These are phyloP conservation scores for Ooceraea biroi DNA, from an alignment of 1,140 invertebrate genomes.

Conservation along the genomic window DNA sequence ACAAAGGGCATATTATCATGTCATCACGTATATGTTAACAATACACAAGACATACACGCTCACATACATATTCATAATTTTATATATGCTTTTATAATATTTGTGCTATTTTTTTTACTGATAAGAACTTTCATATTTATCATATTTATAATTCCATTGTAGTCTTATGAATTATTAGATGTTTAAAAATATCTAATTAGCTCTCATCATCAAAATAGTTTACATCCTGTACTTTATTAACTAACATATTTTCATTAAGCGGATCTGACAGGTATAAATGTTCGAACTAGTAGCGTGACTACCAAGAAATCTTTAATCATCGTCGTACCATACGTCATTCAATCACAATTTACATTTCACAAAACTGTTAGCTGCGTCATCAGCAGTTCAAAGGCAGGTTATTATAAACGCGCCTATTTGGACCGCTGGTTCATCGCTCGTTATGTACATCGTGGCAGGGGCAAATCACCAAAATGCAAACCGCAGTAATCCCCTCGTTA, in stretches of 20 bases:
- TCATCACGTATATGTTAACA: too few species aligned
- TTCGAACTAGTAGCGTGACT: not conserved
- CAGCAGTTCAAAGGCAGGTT: conserved; percentile 4
- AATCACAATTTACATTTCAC: conserved; percentile 12
- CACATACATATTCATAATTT: not conserved
- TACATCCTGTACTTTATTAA: not conserved
- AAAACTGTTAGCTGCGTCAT: not conserved
- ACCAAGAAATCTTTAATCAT: conserved; percentile 12
- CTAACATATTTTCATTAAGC: not conserved
- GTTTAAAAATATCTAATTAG: not conserved
- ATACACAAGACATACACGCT: too few species aligned
- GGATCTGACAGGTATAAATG: not conserved
- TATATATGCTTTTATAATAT: not conserved
- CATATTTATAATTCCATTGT: not conserved
- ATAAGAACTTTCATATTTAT: conserved; percentile 3
- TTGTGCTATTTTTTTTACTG: not conserved
- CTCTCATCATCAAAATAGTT: not conserved
- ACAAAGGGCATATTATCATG: not conserved
- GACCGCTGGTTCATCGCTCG: conserved; percentile 6
- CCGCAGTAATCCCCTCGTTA: conserved; percentile 68
- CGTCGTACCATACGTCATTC: not conserved
- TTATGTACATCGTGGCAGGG: conserved; percentile 43
- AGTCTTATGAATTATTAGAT: not conserved
- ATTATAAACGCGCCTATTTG: conserved; percentile 28
- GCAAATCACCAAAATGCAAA: conserved; percentile 30